Evolutionary conservation across 2,113 vertebrate species (phyloP), one percentile per base, ranked within the genome.

Genomic region (Tychaedon coryphoeus): DNA sequence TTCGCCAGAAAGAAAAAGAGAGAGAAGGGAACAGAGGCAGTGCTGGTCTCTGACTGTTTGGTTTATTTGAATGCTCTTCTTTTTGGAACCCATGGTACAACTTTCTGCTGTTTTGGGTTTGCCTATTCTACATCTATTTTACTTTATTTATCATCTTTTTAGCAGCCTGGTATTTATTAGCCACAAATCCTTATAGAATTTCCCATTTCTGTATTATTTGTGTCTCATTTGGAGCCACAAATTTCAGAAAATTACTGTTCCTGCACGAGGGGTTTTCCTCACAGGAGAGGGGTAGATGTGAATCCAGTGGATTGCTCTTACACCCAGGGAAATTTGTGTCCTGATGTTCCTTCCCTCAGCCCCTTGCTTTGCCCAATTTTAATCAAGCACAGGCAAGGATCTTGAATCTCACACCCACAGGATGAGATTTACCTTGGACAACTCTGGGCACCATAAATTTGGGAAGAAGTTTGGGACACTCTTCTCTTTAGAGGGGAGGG

Each of bases 241-340:
- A 5, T 22, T 57, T 18, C 31, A 62, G 34, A 42, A 88, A 38
- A 15, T 14, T 19, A 4, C 33, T 36, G 8, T 29, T 33, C 4
- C 23, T 57, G 19, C 16, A 8, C 0, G 0, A 11, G 14, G 45
- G 34, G 20, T n/a, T 61, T 43, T 62, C 18, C 26, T 17, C 28
- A 17, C 6, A 65, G 12, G 6, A 5, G 33, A 65, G 18, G 15
- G 6, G 23, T 4, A 1, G 4, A 3, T 2, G 13, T 29, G 42
- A 57, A 43, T 25, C 66, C 66, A 12, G 0, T 2, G 38, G 31
- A 8, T 34, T 53, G 0, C 9, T 40, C 29, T 24, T 19, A 26
- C 8, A 42, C 8, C 25, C 50, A 24, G 24, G 24, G 50, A 67
- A 33, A 10, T 56, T 47, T 42, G 4, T 50, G 22, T 67, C 51